Conservation (phyloP, 2,888 invertebrate species). For the Reticulitermes lucifugus region DNA sequence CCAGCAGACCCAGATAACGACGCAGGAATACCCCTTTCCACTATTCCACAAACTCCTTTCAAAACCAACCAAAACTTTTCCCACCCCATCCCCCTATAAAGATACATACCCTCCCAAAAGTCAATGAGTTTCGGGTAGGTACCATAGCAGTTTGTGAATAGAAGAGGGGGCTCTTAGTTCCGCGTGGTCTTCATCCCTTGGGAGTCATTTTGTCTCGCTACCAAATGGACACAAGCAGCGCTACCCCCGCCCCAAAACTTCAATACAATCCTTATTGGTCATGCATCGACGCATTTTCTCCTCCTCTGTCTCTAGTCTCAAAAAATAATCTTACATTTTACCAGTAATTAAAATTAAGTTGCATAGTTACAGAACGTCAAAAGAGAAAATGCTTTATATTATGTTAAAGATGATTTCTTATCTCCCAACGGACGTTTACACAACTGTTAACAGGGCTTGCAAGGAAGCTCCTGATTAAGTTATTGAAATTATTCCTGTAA, state of each 20-base stretch:
- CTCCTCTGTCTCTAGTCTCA: not conserved
- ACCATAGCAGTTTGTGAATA: not conserved
- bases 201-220: slow-evolving; percentile 32
- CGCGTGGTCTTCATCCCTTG: slow-evolving; percentile 26
- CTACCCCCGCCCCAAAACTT: not conserved
- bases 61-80: not conserved
- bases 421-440: slow-evolving; percentile 20
- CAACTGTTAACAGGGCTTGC: not conserved
- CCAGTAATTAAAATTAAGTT: not conserved
- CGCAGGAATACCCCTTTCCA: slow-evolving; percentile 18
- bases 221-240: slow-evolving; percentile 27
- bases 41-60: not conserved
- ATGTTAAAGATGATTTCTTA: slow-evolving; percentile 1
- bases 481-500: too few species aligned
- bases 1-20: slow-evolving; percentile 37
- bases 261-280: slow-evolving; percentile 21
- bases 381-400: not conserved
- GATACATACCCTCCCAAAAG: slow-evolving; percentile 27
- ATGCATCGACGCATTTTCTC: not conserved
- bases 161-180: not conserved
- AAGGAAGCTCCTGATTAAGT: not conserved
- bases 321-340: slow-evolving; percentile 1
- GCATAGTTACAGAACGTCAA: not conserved
- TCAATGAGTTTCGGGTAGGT: not conserved
- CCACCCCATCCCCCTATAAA: slow-evolving; percentile 18